phyloP scores from a whole-genome alignment of 1,140 invertebrate species.

The Lordiphosa mommai region DNA sequence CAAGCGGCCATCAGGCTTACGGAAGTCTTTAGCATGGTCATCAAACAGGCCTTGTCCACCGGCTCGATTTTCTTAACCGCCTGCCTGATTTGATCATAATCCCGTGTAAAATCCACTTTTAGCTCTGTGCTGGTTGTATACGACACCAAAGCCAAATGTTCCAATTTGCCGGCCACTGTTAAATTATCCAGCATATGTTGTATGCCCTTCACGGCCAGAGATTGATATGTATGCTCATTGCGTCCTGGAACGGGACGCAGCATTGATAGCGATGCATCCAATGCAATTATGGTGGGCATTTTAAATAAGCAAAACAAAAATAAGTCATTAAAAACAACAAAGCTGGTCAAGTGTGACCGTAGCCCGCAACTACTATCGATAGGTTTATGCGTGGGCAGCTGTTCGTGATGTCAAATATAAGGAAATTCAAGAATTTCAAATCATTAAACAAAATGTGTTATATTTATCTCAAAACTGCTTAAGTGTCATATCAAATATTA shows the following conservation, averaged over 20 bases:
- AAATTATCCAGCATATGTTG: conserved; percentile 92
- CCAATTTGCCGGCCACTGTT: conserved; percentile 89
- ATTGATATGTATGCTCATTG: conserved; percentile 83
- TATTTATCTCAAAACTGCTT: too few species aligned
- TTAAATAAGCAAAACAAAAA: too few species aligned
- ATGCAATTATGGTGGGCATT: conserved; percentile 90
- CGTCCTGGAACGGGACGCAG: conserved; percentile 83
- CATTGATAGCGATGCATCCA: conserved; percentile 90
- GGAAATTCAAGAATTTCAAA: too few species aligned
- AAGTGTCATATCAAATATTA: too few species aligned
- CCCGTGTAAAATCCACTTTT: conserved; percentile 74
- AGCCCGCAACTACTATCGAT: too few species aligned
- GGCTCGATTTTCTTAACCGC: conserved; percentile 73
- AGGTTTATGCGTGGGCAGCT: too few species aligned
- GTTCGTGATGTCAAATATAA: too few species aligned
- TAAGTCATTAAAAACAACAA: too few species aligned
- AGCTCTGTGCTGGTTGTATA: conserved; percentile 90
- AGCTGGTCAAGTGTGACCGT: too few species aligned
- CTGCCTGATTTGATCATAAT: conserved; percentile 73
- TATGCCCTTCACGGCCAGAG: conserved; percentile 91
- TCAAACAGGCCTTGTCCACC: conserved; percentile 59
- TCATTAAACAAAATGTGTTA: too few species aligned
- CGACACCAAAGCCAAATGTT: conserved; percentile 93
- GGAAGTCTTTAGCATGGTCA: conserved; percentile 58
- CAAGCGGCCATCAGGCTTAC: conserved; percentile 64